Conservation (phyloP, 2,113 vertebrate genomes). For the Mohoua ochrocephala region DNA sequence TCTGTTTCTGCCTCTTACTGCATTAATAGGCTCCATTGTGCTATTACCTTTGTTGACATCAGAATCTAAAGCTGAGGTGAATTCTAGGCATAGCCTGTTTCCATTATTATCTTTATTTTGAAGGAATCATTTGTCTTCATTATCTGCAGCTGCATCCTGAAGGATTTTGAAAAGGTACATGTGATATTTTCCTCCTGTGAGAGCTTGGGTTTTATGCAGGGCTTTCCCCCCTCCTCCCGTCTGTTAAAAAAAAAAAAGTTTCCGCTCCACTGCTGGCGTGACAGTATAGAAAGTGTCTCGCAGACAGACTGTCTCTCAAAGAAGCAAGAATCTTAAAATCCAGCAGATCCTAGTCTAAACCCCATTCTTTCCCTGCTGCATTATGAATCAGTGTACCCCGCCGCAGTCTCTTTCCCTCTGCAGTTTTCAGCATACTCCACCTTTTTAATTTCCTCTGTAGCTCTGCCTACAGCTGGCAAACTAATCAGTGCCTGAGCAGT, state of each 20-base stretch:
- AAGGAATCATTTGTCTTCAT: conserved; percentile 33
- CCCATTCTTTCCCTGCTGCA: neutral
- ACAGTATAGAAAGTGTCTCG: neutral
- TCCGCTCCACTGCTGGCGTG: neutral
- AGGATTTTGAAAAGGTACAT: neutral
- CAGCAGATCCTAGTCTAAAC: neutral
- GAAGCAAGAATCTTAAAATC: neutral
- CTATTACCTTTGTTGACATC: neutral
- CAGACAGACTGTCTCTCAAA: neutral
- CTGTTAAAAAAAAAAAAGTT: neutral
- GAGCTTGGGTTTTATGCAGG: neutral
- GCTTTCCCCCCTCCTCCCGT: neutral
- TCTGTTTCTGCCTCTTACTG: neutral
- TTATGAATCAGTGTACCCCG: neutral
- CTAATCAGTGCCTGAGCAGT: neutral
- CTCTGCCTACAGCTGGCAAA: conserved; percentile 36
- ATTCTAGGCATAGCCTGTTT: neutral
- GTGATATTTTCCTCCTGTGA: neutral
- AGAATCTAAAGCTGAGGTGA: neutral
- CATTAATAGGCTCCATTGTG: neutral
- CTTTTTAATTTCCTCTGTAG: conserved; percentile 44
- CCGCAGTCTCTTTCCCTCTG: neutral
- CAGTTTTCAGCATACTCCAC: neutral
- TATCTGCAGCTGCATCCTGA: conserved; percentile 27
- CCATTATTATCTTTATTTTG: neutral